phyloP scores from a whole-genome alignment of 2,113 vertebrate species.

The Coptodon bakossiorum region DNA sequence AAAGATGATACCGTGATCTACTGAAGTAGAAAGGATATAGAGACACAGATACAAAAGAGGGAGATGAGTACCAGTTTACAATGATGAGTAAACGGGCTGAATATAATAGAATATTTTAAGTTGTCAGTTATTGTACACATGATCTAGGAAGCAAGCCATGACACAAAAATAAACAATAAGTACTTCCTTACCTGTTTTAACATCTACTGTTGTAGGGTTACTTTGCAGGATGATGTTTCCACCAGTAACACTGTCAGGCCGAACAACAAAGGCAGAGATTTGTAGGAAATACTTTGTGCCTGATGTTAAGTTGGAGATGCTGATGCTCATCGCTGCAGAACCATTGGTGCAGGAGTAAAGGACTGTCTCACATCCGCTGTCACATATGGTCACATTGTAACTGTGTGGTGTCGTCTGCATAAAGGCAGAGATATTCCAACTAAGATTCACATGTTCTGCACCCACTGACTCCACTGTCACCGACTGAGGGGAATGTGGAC shows the following conservation, averaged over 20 bases:
- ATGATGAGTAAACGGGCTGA: not conserved
- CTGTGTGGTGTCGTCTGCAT: conserved; percentile 26
- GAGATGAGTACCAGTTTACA: not conserved
- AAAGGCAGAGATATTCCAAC: conserved; percentile 25
- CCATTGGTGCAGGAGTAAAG: not conserved
- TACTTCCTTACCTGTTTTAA: conserved; percentile 14
- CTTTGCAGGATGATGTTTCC: not conserved
- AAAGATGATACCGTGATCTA: not conserved
- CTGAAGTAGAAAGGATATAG: not conserved
- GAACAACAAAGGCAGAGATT: not conserved
- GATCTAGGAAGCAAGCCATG: not conserved
- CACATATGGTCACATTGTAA: conserved; percentile 27
- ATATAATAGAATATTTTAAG: not conserved
- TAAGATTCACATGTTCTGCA: not conserved
- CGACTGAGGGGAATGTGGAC: conserved; percentile 1
- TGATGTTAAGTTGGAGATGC: conserved; percentile 13
- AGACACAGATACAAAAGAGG: not conserved
- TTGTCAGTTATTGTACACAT: not conserved
- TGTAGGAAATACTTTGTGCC: not conserved
- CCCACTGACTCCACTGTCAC: not conserved
- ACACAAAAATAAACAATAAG: not conserved
- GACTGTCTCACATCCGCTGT: not conserved
- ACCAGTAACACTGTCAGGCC: not conserved
- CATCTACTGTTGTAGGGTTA: not conserved
- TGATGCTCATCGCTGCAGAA: not conserved